phyloP scores from a whole-genome alignment of 2,113 vertebrate species.

The Eubucco bourcierii region DNA sequence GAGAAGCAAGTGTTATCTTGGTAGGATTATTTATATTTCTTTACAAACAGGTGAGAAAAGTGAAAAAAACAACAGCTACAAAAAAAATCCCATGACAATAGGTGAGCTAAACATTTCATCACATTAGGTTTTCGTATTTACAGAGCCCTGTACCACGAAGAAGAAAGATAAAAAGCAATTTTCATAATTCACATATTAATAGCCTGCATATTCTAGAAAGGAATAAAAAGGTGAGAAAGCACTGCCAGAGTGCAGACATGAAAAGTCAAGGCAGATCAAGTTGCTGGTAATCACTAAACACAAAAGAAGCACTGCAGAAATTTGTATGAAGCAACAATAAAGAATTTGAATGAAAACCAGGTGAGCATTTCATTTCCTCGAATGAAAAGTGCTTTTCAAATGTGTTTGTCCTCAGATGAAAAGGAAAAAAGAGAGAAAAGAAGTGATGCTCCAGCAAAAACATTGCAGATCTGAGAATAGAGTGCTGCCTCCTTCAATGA shows the following conservation, averaged over 20 bases:
- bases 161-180: constrained; percentile 30
- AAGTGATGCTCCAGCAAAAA: not conserved
- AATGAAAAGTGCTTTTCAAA: constrained; percentile 34
- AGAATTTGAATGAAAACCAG: constrained; percentile 9
- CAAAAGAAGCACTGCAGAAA: not conserved
- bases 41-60: not conserved
- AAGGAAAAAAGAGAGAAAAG: not conserved
- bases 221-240: not conserved
- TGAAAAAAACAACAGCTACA: not conserved
- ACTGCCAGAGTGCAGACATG: not conserved
- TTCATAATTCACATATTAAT: constrained; percentile 22
- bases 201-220: constrained; percentile 2
- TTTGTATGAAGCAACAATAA: not conserved
- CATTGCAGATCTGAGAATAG: not conserved
- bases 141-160: not conserved
- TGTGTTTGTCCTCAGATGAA: not conserved
- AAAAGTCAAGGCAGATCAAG: constrained; percentile 38
- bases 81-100: not conserved
- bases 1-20: not conserved
- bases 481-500: not conserved
- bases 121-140: not conserved
- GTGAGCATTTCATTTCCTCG: not conserved
- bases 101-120: not conserved
- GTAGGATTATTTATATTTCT: not conserved
- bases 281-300: not conserved